Evolutionary conservation across 2,888 invertebrate species (phyloP).

Genomic region (Dryomyza anilis): DNA sequence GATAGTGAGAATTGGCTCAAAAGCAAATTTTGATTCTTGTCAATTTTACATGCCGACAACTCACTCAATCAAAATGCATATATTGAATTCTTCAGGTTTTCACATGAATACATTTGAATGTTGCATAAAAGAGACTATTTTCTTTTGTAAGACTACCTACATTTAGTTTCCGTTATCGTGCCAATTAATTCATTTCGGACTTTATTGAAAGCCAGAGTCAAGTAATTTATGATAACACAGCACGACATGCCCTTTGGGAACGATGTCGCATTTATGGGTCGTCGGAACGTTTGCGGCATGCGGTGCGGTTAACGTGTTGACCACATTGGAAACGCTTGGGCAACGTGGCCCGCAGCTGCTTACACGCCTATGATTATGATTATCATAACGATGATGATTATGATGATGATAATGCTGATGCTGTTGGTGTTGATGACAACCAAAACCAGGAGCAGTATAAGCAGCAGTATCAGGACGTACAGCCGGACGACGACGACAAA

Average conservation of each 20-base stretch:
- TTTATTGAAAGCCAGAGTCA: constrained; percentile 35
- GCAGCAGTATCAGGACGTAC: neutral
- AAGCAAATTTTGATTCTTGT: neutral
- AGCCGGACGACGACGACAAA: constrained; percentile 2
- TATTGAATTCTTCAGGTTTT: no score
- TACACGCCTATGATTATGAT: no score
- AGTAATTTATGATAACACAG: constrained; percentile 20
- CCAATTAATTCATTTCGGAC: constrained; percentile 36
- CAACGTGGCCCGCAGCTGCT: neutral
- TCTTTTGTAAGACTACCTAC: neutral
- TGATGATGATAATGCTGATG: no score
- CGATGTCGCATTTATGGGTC: neutral
- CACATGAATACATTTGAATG: no score
- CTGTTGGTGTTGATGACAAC: neutral
- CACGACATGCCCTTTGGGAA: neutral
- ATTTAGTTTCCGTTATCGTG: constrained; percentile 31
- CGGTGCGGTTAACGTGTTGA: neutral
- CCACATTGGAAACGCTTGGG: neutral
- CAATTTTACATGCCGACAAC: no score
- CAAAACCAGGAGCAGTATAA: no score
- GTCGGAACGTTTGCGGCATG: neutral
- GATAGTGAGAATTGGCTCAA: no score
- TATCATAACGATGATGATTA: no score
- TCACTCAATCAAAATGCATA: no score
- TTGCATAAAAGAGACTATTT: neutral